Base-by-base conservation (phyloP, 2,888 invertebrate species). In the Dichetophora obliterata region DNA sequence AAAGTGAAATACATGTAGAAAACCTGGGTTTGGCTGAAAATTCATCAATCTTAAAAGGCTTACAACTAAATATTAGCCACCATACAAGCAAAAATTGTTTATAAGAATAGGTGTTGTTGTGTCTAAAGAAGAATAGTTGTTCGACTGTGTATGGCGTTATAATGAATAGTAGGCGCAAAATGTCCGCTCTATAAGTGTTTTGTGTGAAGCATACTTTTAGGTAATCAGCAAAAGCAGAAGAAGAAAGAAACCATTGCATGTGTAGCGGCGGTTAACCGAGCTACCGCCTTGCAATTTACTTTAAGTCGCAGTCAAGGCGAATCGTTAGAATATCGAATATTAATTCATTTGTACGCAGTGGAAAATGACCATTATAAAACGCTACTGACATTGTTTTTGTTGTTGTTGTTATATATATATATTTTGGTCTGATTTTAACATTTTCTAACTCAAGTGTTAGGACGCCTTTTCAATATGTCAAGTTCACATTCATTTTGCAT, bases 41-140 rank as follows among this genome's bases (percentile, higher is more conserved):
- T 71, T 71, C 71, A 71, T 71, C 71, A 71, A 71, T 71, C 71
- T 71, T 71, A 54, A 70, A 34, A 57, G 34, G 43, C 71, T 19
- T 34, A 57, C 57, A 59, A 71, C 71, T 71, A 71, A 71, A 57
- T 70, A 22, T 43, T 19, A 22, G 66, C 66, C 22, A 11, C 37
- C 11, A 11, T 34, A 27, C 24, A n/a, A n/a, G 24, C 24, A n/a
- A 57, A 8, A 37, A 1, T 37, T 37, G 37, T 37, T 37, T 37
- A 1, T 11, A 43, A 2, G 11, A 43, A 2, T 43, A 3, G 2
- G 1, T 43, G 43, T 11, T 43, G 43, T 43, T 43, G 43, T 43
- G 14, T 43, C 14, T 43, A 43, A 43, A 43, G 14, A 43, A 43
- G 14, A 14, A 43, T 43, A 43, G 43, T 43, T 11, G 11, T 43